Conservation (phyloP, 2,888 invertebrate genomes). For the Tipula unca region DNA sequence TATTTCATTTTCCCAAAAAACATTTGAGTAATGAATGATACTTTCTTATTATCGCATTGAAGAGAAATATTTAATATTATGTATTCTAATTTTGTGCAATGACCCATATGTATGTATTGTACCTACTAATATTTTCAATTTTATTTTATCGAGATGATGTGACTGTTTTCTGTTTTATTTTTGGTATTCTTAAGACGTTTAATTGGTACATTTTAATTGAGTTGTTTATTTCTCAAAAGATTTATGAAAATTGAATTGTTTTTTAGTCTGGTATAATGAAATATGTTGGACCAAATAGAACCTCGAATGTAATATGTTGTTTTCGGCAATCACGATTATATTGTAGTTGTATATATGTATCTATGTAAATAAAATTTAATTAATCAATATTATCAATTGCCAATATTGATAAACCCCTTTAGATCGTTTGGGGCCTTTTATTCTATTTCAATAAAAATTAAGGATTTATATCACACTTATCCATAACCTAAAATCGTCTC, state of each 20-base stretch:
- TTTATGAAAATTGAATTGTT: background rate
- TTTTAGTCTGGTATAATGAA: background rate
- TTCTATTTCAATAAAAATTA: no score
- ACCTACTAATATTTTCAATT: background rate
- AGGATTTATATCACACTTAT: background rate
- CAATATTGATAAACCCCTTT: no score
- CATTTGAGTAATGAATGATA: background rate
- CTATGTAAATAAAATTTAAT: no score
- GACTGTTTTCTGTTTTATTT: background rate
- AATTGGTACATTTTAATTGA: background rate
- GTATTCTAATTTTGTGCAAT: background rate
- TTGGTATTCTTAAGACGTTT: background rate
- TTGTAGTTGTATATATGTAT: no score
- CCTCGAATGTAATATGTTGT: no score
- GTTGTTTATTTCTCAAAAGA: background rate
- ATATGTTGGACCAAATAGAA: background rate
- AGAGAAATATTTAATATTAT: background rate
- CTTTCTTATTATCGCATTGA: background rate
- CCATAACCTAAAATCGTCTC: background rate
- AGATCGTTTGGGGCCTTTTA: no score
- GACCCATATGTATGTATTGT: background rate
- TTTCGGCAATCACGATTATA: no score
- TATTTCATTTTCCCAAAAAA: background rate
- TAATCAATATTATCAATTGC: no score
- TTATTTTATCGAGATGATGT: background rate